Base-by-base conservation (phyloP, 2,797 vertebrate genomes). In the Esox masquinongy region DNA sequence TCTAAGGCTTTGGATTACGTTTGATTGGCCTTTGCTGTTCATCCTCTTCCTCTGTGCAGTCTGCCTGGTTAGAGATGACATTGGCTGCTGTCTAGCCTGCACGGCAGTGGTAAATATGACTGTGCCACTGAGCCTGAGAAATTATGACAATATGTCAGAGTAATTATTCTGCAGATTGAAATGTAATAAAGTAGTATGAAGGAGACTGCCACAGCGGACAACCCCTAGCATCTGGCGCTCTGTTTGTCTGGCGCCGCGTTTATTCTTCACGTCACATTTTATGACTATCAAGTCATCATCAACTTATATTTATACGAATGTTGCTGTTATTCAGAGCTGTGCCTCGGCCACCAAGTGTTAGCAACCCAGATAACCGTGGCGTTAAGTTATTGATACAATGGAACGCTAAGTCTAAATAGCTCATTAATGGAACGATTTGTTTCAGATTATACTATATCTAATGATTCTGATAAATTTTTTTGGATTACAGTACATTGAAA, bases 201-300 rank as follows among this genome's bases (percentile, higher is more conserved):
- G 74, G 79, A 81, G 82, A 74, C 79, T 43, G 56, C 51, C 31
- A 16, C 74, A 39, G 70, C 17, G 2, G 66, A 61, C 73, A 53
- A 80, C 79, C 72, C 63, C 73, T 86, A 79, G 75, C 78, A 77
- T n/a, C 5, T 74, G 80, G 73, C 39, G 14, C 73, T 61, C 22
- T 64, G 73, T 39, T 39, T 4, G 36, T 39, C 36, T 39, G 36
- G 36, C 4, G 36, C 36, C 7, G 36, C 36, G 36, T 82, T 82
- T 81, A 82, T 79, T 83, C 78, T 85, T 70, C 67, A 69, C 17
- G 34, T 81, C 80, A 78, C 75, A 47, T 81, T 84, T 82, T 76
- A 83, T 31, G 47, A 79, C 77, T 56, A 74, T 61, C 74, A 24
- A 67, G 5, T 47, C 71, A 29, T 77, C 49, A 74, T 61, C 74